Evolutionary conservation across 2,797 vertebrate species (phyloP).

Genomic region (Ceyx erithaca): DNA sequence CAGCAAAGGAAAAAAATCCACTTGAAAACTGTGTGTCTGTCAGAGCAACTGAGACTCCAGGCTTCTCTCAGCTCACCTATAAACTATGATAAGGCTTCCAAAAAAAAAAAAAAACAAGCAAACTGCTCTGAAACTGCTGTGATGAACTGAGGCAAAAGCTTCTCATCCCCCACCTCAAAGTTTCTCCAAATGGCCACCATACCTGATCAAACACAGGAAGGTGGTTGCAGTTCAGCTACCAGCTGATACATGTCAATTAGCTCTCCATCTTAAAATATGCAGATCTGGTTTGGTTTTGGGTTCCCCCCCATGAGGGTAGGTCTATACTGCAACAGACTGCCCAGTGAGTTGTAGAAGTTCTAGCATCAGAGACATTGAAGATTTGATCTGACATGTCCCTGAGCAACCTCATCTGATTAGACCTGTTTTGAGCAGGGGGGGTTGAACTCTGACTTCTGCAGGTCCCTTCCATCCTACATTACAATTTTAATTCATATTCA

Average conservation of each 20-base stretch:
- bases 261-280: not conserved
- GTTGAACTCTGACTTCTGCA: not conserved
- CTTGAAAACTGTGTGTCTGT: not conserved
- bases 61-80: not conserved
- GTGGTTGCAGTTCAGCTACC: not conserved
- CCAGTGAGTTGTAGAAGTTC: not conserved
- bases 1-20: not conserved
- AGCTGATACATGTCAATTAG: not conserved
- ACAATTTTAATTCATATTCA: not conserved
- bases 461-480: not conserved
- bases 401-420: not conserved
- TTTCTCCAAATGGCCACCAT: not conserved
- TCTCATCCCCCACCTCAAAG: not conserved
- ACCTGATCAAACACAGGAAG: not conserved
- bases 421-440: not conserved
- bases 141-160: not conserved
- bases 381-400: not conserved
- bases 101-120: not conserved
- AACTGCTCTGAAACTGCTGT: not conserved
- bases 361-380: not conserved
- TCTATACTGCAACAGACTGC: not conserved
- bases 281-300: not conserved
- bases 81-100: not conserved
- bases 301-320: fast-evolving
- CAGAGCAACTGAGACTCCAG: not conserved